Base-by-base conservation (phyloP, 35 echinoderm and acorn worm species). In the Heliocidaris erythrogramma region DNA sequence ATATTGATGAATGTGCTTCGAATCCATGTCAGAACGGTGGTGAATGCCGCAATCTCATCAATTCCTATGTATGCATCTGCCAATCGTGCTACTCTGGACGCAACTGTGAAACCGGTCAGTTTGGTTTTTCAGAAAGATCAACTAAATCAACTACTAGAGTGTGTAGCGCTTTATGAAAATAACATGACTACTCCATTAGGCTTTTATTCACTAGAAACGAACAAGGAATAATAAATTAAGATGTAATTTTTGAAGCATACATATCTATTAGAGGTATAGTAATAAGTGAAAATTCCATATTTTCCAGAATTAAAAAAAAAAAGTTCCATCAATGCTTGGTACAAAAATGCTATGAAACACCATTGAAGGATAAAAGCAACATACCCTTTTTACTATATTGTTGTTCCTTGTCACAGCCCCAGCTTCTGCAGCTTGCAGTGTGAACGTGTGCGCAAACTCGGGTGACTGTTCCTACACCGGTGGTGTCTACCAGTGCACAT, bases 1-100 rank as follows among this genome's bases (percentile, higher is more conserved):
- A 98, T 30, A 49, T 96, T 30, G 90, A 98, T 93, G 97, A 98
- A 90, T 98, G 97, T 93, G 91, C 85, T 6, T 61, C 53, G 14
- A 95, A 65, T 60, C 97, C 97, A 24, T 98, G 97, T 89, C 30
- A 52, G 42, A 96, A 96, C 85, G 86, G 90, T n/a, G 97, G 94
- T 53, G 42, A 13, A 5, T 98, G 97, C 88, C 50, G 49, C 29
- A 69, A 96, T 47, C 93, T 94, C 31, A 85, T 96, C 59, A 98
- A 96, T 60, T 21, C 49, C 24, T 98, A 93, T 61, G 84, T 47
- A 2, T 98, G 97, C 88, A n/a, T 48, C n/a, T 98, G 97, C 95
- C 17, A 48, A 12, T 60, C 32, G 27, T 96, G 97, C 21, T 96
- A 93, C 90, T 53, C 29, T 31, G 95, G 94, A 0, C 30, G 32